A percentile compares a stretch with the other conserved stretches of the same genome.
Conservation (phyloP, 2,888 invertebrate genomes). For the Magallana nippona region DNA sequence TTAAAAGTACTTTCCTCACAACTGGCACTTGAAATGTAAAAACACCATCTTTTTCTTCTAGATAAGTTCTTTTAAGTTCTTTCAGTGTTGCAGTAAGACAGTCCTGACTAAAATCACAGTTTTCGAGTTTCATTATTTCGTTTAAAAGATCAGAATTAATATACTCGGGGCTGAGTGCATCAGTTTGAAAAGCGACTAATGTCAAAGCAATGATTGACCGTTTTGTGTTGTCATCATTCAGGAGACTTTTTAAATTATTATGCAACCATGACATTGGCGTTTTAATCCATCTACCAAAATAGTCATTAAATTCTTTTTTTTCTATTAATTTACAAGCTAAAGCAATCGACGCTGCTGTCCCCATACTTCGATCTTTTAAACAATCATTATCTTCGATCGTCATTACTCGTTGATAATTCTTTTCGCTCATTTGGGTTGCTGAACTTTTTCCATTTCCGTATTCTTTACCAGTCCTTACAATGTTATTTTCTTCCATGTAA, state of each 20-base stretch:
- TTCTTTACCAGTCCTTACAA: background rate
- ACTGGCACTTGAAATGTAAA: background rate
- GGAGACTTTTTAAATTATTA: background rate
- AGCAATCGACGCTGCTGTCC: background rate
- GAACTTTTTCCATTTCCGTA: background rate
- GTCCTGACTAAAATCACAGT: too few relatives aligned
- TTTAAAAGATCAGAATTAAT: too few relatives aligned
- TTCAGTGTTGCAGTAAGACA: background rate
- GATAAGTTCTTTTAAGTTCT: background rate
- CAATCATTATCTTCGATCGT: too few relatives aligned
- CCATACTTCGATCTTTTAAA: background rate
- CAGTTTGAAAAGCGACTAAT: background rate
- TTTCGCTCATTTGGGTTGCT: too few relatives aligned
- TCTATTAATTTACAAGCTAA: background rate
- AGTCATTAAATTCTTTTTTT: background rate
- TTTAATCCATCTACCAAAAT: background rate
- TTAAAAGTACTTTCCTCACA: background rate
- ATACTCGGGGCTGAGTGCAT: background rate
- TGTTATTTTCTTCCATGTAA: background rate
- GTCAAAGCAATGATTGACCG: background rate
- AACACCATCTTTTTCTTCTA: background rate
- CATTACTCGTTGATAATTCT: too few relatives aligned
- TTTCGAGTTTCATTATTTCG: too few relatives aligned
- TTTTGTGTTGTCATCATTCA: background rate
- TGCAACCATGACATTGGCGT: background rate